phyloP scores from a whole-genome alignment of 2,888 invertebrate genomes.

The Philopedon plagiatum region DNA sequence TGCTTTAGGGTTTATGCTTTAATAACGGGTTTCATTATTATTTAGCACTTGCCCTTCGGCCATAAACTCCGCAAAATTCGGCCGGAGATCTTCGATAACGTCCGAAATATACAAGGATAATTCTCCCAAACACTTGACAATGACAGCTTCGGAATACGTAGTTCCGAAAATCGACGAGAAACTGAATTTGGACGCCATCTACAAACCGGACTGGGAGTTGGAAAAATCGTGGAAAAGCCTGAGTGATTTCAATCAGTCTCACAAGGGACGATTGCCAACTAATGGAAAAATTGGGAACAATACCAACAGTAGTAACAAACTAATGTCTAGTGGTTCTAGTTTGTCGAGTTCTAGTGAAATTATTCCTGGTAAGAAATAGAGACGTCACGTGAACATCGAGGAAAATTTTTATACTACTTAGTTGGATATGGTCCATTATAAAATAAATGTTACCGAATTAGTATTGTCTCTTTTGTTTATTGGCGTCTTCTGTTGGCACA shows the following conservation, averaged over 20 bases:
- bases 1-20: neutral
- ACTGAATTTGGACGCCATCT: slow-evolving; percentile 51
- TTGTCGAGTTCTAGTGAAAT: slow-evolving; percentile 32
- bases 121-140: slow-evolving; percentile 55
- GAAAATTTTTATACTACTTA: neutral
- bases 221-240: slow-evolving; percentile 62
- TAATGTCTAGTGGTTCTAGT: slow-evolving; percentile 42
- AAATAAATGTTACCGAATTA: neutral
- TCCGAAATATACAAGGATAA: slow-evolving; percentile 55
- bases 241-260: slow-evolving; percentile 61
- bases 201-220: slow-evolving; percentile 53
- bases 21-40: neutral
- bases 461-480: no score
- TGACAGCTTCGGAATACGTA: slow-evolving; percentile 57
- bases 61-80: slow-evolving; percentile 58
- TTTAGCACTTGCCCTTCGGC: slow-evolving; percentile 18
- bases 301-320: slow-evolving; percentile 42
- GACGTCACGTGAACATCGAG: neutral
- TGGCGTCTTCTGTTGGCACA: no score
- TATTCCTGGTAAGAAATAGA: slow-evolving; percentile 39
- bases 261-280: slow-evolving; percentile 61
- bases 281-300: slow-evolving; percentile 53
- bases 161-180: slow-evolving; percentile 57
- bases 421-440: neutral
- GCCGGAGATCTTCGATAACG: slow-evolving; percentile 60